Evolutionary conservation across 2,888 invertebrate species (phyloP), one percentile per base, ranked within the genome.

Genomic region (Pachycephus smyrnensis): DNA sequence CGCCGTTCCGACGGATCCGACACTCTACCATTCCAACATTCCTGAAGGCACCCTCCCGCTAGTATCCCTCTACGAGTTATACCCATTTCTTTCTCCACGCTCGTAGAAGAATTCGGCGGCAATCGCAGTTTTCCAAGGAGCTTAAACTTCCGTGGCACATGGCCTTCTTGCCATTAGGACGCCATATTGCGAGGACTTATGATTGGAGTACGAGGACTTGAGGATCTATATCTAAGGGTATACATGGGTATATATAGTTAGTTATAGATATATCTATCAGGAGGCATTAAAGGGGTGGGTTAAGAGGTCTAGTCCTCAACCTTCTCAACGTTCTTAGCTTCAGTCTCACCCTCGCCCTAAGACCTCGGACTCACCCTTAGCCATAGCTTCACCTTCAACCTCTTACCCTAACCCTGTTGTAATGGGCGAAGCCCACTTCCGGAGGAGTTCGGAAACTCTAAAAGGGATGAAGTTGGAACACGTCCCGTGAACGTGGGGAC

Each of bases 391-490:
- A 69, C 77, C 75, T 77, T 55, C 35, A 23, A 12, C 37, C 23
- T 35, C 76, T 37, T 69, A 35, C 74, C 71, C 73, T 40, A 69
- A 69, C 69, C 30, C 69, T n/a, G 69, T 80, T 82, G 80, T 81
- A 80, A 83, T 77, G 75, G 82, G 69, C 71, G 75, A 78, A 76
- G 73, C 77, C 32, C 73, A 55, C 77, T 79, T 73, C 71, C 73
- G 78, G 76, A 77, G 75, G 84, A 82, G 84, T 84, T 79, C 78
- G 77, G 33, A 83, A 83, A 78, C 82, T 78, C 76, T 80, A 74
- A 78, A 80, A 78, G 78, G 71, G 79, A 80, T 11, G 35, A 86
- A 86, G 84, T 86, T 84, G 79, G 83, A 77, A 85, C 86, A 82
- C 86, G 85, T 85, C 77, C 80, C 78, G 71, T 73, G 83, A 83